Evolutionary conservation across 2,888 invertebrate species (phyloP).

Genomic region (Noctua janthina): DNA sequence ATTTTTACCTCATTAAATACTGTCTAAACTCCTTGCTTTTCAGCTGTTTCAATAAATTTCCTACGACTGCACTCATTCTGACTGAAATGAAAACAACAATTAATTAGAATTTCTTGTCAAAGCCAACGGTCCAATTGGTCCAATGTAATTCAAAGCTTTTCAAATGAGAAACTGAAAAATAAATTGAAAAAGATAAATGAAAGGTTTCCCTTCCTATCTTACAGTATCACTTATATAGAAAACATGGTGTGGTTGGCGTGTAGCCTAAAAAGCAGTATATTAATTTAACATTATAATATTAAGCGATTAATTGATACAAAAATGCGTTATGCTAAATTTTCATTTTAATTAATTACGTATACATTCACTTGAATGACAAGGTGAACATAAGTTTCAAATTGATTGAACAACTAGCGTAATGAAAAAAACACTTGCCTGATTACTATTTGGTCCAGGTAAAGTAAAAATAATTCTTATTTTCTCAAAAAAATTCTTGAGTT

Average conservation of each 20-base stretch:
- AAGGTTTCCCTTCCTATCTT: neutral
- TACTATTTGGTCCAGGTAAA: slow-evolving; percentile 1
- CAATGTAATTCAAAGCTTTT: neutral
- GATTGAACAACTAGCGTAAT: neutral
- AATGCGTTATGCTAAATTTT: slow-evolving; percentile 54
- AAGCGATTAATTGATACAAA: slow-evolving; percentile 9
- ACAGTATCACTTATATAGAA: no score
- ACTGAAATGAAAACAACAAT: slow-evolving; percentile 69
- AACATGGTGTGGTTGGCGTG: neutral
- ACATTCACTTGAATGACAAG: slow-evolving; percentile 75
- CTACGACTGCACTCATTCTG: slow-evolving; percentile 79
- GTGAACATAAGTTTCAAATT: slow-evolving; percentile 42
- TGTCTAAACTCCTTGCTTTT: slow-evolving; percentile 96
- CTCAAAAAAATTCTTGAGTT: neutral
- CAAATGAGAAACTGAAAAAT: neutral
- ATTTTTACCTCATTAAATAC: slow-evolving; percentile 95
- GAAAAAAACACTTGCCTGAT: slow-evolving; percentile 30
- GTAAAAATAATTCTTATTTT: slow-evolving; percentile 8
- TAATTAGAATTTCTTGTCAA: neutral
- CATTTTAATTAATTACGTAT: slow-evolving; percentile 67
- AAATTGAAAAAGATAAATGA: slow-evolving; percentile 11
- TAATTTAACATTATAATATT: neutral
- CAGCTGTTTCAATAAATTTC: slow-evolving; percentile 90
- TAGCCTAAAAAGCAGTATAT: neutral
- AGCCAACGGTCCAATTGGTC: neutral